These are phyloP conservation scores for Phrynosoma blainvillii DNA, from an alignment of 2,113 vertebrate species.

Conservation along the genomic window DNA sequence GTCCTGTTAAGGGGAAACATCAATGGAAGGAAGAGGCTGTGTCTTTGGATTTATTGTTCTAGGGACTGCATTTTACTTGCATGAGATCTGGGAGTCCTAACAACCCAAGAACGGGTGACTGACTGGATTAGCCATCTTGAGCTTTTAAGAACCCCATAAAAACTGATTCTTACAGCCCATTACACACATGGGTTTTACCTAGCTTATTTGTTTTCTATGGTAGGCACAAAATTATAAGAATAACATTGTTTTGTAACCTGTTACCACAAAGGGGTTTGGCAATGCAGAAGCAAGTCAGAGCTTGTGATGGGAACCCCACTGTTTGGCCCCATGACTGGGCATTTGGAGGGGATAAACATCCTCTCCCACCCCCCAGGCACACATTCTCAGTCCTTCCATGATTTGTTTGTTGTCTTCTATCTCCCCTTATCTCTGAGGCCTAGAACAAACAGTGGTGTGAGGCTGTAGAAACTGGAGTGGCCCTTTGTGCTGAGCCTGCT, in stretches of 20 bases:
- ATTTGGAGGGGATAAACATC: slow-evolving; percentile 57
- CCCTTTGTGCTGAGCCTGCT: slow-evolving; percentile 23
- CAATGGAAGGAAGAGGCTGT: neutral
- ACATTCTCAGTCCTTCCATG: neutral
- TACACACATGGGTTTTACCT: neutral
- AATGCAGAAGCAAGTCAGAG: neutral
- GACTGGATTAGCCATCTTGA: too few relatives aligned
- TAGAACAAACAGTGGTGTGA: slow-evolving; percentile 24
- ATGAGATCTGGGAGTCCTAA: neutral
- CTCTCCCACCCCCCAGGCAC: neutral
- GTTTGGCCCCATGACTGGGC: slow-evolving; percentile 5
- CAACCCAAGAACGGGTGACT: neutral
- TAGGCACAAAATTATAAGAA: neutral
- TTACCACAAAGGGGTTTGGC: too few relatives aligned
- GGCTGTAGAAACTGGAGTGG: slow-evolving; percentile 6
- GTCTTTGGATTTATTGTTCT: neutral
- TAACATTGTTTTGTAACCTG: neutral
- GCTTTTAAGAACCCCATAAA: neutral
- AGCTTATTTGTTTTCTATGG: too few relatives aligned
- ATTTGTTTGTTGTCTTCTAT: slow-evolving; percentile 66
- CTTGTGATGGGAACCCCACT: too few relatives aligned
- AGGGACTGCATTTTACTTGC: neutral
- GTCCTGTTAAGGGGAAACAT: neutral
- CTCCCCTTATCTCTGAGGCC: slow-evolving; percentile 66
- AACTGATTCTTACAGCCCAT: too few relatives aligned